Base-by-base conservation (phyloP, 2,797 vertebrate species). In the Cetoscarus ocellatus region DNA sequence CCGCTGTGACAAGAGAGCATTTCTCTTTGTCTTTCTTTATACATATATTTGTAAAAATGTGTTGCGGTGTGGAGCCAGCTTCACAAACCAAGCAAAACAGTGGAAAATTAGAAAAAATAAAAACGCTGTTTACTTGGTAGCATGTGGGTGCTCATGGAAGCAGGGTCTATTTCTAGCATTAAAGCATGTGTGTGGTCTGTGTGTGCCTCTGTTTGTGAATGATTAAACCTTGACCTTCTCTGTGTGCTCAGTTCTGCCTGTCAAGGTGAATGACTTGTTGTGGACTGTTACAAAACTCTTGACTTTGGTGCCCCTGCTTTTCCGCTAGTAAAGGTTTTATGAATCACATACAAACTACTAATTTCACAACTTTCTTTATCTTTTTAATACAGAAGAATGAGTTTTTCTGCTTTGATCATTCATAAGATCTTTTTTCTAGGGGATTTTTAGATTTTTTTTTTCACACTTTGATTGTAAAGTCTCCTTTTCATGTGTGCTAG, bases 241-340 rank as follows among this genome's bases (percentile, higher is more conserved):
- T 68, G 67, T 70, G 57, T 42, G 71, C 40, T 67, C 65, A 50
- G 77, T 51, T 51, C 63, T 62, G 68, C 27, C 54, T 66, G 73
- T 85, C 84, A 86, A 85, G 79, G 82, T 88, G 73, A 70, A 77
- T 76, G 66, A 51, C 57, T 52, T 48, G 58, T 64, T 70, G 44
- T 36, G 70, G 36, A 63, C 15, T 39, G 43, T 79, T 79, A 66
- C 59, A 17, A 74, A 76, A 74, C 67, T 52, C 10, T 68, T 62
- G 66, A 73, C 67, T 43, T 53, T 15, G 11, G 52, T 27, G 62
- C 50, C 55, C 10, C 45, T 39, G 55, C 59, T 68, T 61, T 27
- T 47, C 71, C 64, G 34, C 45, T 10, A 51, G 47, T 67, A 75
- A 64, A 10, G 18, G 35, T 17, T 39, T 19, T 34, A 15, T 45